Evolutionary conservation across 2,888 invertebrate genomes (phyloP).

Genomic region (Hymenopus coronatus): DNA sequence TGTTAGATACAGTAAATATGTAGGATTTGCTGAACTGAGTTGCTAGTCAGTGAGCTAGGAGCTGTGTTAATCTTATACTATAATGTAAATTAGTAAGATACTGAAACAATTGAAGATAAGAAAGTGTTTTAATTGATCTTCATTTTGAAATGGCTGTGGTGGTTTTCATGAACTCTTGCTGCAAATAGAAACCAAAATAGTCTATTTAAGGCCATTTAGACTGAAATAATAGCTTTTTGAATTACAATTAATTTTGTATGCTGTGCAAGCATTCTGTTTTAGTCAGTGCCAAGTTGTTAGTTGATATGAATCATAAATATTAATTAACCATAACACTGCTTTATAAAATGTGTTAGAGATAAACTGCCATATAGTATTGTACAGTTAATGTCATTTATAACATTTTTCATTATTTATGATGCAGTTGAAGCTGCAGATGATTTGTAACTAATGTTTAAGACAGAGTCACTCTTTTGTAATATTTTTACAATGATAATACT

Average conservation of each 20-base stretch:
- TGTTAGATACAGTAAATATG: neutral
- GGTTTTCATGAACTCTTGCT: neutral
- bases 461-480: neutral
- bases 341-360: neutral
- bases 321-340: neutral
- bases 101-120: neutral
- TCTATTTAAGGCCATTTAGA: neutral
- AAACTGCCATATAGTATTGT: neutral
- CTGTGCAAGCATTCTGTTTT: neutral
- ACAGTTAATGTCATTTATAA: neutral
- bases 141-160: neutral
- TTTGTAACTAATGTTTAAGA: neutral
- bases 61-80: neutral
- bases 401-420: neutral
- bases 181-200: neutral
- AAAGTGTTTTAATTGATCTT: neutral
- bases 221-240: neutral
- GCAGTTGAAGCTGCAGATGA: neutral
- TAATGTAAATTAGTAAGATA: neutral
- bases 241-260: neutral
- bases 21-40: neutral
- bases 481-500: neutral
- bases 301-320: neutral
- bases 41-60: neutral
- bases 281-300: neutral